A percentile compares a stretch with the other conserved stretches of the same genome.
phyloP scores from a whole-genome alignment of 2,888 invertebrate species.

The Ariolimax columbianus region DNA sequence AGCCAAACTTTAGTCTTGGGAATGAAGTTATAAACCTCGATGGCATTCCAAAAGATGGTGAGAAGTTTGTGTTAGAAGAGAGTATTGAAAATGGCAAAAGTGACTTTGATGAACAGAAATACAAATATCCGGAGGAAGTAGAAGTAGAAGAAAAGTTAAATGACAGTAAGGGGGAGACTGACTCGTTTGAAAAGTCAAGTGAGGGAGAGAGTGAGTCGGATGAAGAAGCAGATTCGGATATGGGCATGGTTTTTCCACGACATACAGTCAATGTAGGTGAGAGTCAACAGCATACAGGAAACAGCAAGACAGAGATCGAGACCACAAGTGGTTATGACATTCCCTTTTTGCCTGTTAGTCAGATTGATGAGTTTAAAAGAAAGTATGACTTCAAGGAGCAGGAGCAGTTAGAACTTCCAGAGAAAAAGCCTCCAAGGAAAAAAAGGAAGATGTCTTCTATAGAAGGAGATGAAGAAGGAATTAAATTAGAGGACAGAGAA shows the following conservation, averaged over 20 bases:
- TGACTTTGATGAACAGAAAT: constrained; percentile 34
- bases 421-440: constrained; percentile 47
- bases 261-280: not conserved
- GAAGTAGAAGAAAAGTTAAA: constrained; percentile 30
- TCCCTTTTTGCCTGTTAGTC: constrained; percentile 44
- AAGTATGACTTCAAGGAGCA: constrained; percentile 42
- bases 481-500: constrained; percentile 38
- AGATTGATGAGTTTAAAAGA: constrained; percentile 45
- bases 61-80: constrained; percentile 21
- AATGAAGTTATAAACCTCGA: constrained; percentile 45
- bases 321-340: constrained; percentile 33
- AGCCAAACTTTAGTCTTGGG: constrained; percentile 18
- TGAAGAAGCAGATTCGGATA: constrained; percentile 18
- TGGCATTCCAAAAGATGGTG: constrained; percentile 29
- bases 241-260: constrained; percentile 6
- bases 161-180: constrained; percentile 46
- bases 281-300: not conserved
- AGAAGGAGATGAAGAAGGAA: constrained; percentile 35
- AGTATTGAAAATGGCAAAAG: constrained; percentile 21
- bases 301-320: constrained; percentile 33
- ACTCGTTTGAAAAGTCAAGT: constrained; percentile 42
- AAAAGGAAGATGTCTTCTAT: constrained; percentile 32
- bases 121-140: constrained; percentile 13
- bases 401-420: constrained; percentile 31
- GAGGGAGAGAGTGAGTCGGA: constrained; percentile 47